phyloP scores from a whole-genome alignment of 2,113 vertebrate genomes.

The Hypocryptadius cinnamomeus region DNA sequence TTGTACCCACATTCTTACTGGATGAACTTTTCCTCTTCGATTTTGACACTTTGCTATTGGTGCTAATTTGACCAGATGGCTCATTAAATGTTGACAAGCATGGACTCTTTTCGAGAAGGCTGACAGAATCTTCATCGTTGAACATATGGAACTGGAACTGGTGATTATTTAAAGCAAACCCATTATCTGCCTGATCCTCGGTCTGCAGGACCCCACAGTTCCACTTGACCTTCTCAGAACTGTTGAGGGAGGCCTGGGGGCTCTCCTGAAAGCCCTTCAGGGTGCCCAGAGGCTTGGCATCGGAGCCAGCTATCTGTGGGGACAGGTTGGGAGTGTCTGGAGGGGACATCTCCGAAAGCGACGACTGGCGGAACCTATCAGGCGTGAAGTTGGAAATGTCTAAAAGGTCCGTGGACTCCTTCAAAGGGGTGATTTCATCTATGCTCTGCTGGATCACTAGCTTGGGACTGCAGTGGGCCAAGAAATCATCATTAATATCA shows the following conservation, averaged over 20 bases:
- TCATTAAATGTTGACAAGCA: constrained; percentile 81
- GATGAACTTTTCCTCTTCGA: constrained; percentile 89
- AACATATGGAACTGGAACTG: constrained; percentile 94
- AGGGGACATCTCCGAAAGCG: constrained; percentile 93
- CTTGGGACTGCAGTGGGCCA: constrained; percentile 98
- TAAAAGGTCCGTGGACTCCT: constrained; percentile 95
- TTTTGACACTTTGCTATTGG: constrained; percentile 84
- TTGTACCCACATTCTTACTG: constrained; percentile 78
- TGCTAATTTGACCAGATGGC: constrained; percentile 77
- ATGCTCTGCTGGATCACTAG: constrained; percentile 97
- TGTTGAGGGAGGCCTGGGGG: constrained; percentile 73
- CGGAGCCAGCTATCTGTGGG: constrained; percentile 87
- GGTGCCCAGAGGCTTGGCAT: constrained; percentile 80
- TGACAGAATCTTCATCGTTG: constrained; percentile 85
- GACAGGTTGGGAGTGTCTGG: constrained; percentile 96
- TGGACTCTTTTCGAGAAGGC: constrained; percentile 79
- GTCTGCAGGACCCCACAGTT: constrained; percentile 82
- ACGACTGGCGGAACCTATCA: constrained; percentile 96
- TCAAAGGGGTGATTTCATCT: constrained; percentile 91
- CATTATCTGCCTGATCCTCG: constrained; percentile 78
- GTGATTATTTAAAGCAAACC: constrained; percentile 85
- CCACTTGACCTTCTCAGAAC: constrained; percentile 87
- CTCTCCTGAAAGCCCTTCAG: constrained; percentile 85
- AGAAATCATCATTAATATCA: constrained; percentile 91
- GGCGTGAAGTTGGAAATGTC: constrained; percentile 99